Base-by-base conservation (phyloP, 2,797 vertebrate genomes). In the Falco cherrug region DNA sequence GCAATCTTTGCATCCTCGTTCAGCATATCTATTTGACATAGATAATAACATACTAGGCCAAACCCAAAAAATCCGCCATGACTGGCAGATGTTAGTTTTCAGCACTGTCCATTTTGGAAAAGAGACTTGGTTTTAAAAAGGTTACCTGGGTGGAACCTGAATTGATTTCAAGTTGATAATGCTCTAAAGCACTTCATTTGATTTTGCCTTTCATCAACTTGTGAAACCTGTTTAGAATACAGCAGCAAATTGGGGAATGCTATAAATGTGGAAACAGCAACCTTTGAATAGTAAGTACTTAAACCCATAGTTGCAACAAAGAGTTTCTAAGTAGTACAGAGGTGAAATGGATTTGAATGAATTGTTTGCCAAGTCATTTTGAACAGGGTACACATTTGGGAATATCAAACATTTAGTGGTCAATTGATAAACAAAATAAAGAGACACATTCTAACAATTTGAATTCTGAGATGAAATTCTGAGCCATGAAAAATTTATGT, bases 21-120 rank as follows among this genome's bases (percentile, higher is more conserved):
- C 31, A 82, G 16, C 21, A 33, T 25, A 13, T 22, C 37, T 82
- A 0, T 75, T 56, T 51, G 53, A 26, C 0, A 0, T 19, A 67
- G 71, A 29, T 76, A 71, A 63, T 20, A 73, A 9, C 43, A 51
- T n/a, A 16, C 17, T 74, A 17, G 19, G 12, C 21, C 50, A 50
- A 53, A 45, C 1, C 7, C 11, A 20, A 4, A 31, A 50, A 63
- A 31, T 29, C 53, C 3, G 51, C 16, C 14, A 16, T 59, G 47
- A 17, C 8, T 28, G 54, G 43, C 16, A 84, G 19, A 8, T 79
- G 8, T 1, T n/a, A 29, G 16, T 76, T 69, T 75, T 79, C 59
- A 89, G 13, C 3, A 13, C 17, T 56, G 16, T 51, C 22, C 13
- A 4, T 51, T 87, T 92, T 56, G 54, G 16, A 77, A 77, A 48